Percentiles rank a stretch among this genome's conserved stretches.
phyloP scores from a whole-genome alignment of 2,888 invertebrate genomes.

The Caenorhabditis macrosperma region DNA sequence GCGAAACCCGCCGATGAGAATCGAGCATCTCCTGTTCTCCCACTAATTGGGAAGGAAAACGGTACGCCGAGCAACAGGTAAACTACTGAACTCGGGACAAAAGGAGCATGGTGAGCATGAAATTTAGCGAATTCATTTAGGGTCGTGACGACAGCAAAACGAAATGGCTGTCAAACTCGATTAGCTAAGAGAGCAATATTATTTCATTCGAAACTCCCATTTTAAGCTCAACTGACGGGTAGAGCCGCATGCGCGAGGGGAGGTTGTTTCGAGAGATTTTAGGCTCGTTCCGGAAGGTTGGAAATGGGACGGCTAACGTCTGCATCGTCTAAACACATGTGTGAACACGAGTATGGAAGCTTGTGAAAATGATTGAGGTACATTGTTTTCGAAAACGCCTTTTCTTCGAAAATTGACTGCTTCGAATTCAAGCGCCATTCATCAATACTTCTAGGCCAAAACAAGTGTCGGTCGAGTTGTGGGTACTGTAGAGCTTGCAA shows the following conservation, averaged over 20 bases:
- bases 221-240: neutral
- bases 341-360: neutral
- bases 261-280: neutral
- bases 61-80: neutral
- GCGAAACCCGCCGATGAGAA: conserved; percentile 17
- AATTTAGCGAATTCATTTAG: conserved; percentile 21
- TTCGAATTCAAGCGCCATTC: neutral
- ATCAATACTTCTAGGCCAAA: neutral
- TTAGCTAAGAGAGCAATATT: conserved; percentile 28
- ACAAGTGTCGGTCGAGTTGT: conserved; percentile 16
- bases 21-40: neutral
- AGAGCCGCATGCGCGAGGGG: too few species aligned
- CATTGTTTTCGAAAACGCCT: conserved; percentile 23
- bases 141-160: conserved; percentile 25
- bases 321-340: neutral
- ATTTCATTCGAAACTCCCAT: conserved; percentile 20
- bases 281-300: neutral
- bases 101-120: conserved; percentile 8
- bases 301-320: too few species aligned
- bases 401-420: neutral
- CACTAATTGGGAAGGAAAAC: conserved; percentile 29
- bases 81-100: neutral
- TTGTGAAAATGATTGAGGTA: neutral
- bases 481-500: neutral
- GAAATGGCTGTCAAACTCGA: conserved; percentile 37